Evolutionary conservation across 2,888 invertebrate species (phyloP), one percentile per base, ranked within the genome.

Genomic region (Patella ulyssiponensis): DNA sequence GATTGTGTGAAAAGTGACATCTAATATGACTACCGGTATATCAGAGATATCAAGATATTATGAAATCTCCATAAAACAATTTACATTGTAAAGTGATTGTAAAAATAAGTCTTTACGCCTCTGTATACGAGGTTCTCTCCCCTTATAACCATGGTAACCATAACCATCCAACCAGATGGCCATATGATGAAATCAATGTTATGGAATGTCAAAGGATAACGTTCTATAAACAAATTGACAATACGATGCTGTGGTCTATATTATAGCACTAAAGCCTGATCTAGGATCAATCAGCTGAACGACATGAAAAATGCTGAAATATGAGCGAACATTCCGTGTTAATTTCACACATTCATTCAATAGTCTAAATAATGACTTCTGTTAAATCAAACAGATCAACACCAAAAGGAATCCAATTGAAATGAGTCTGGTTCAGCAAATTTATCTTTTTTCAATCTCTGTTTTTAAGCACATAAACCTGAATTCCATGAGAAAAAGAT

Each of bases 111-210:
- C 23, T 23, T 20, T 64, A 23, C 23, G 23, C 20, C 23, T 64
- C 64, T 23, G 23, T 64, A 44, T 44, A 44, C 23, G 23, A 23
- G 23, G 64, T 64, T 64, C 20, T 64, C 64, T 64, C 64, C 64
- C 23, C 64, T 64, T 64, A 23, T 64, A 14, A 64, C 64, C 64
- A 64, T 64, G 64, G 64, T 23, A 64, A 64, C 64, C 20, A 23
- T 14, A 64, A 23, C 23, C 23, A 23, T 64, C 64, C 64, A 64
- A 64, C 23, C 64, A 64, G 64, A 23, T 64, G 23, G 64, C 64
- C 23, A 23, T 23, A 64, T 64, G 64, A 64, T 64, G 64, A 64
- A 23, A 64, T 64, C 64, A 64, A 64, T 64, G 64, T 64, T 20
- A 64, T 64, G 64, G 64, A 64, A 64, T 64, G 64, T 64, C 64